phyloP scores from a whole-genome alignment of 2,113 vertebrate species.

The Phalacrocorax aristotelis region DNA sequence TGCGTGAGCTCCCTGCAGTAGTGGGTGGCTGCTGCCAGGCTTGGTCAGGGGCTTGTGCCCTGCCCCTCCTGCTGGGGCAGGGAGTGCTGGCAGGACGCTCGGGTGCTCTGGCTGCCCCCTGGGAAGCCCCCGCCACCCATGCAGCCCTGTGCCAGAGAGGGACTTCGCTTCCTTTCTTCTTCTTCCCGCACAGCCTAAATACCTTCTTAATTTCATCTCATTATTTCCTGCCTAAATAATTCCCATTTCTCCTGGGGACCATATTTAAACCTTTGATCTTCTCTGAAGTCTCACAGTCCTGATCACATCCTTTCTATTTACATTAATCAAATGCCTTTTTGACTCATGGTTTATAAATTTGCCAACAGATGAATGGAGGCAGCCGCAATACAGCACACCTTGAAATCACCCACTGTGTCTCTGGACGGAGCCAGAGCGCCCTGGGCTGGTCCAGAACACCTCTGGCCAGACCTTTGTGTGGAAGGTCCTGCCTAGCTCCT shows the following conservation, averaged over 20 bases:
- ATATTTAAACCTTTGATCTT: constrained; percentile 61
- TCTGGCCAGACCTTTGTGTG: fast-evolving
- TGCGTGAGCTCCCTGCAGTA: background rate
- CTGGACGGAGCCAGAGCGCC: background rate
- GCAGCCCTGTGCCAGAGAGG: background rate
- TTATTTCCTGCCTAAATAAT: constrained; percentile 63
- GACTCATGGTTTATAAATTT: constrained; percentile 18
- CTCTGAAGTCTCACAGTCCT: constrained; percentile 42
- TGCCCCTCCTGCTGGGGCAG: background rate
- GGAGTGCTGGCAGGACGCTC: background rate
- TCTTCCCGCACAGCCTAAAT: background rate
- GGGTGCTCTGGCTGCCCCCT: background rate
- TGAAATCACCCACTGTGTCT: background rate
- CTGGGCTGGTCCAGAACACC: background rate
- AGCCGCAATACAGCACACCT: background rate
- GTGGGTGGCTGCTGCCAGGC: background rate
- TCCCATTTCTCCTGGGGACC: background rate
- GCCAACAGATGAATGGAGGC: background rate
- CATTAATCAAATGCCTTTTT: constrained; percentile 45
- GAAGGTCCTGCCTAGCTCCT: background rate
- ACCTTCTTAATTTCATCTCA: constrained; percentile 59
- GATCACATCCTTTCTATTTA: constrained; percentile 22
- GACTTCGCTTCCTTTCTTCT: background rate
- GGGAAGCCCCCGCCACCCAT: background rate
- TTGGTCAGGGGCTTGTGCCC: background rate